phyloP scores from a whole-genome alignment of 1,140 invertebrate species.

The Helicoverpa zea region DNA sequence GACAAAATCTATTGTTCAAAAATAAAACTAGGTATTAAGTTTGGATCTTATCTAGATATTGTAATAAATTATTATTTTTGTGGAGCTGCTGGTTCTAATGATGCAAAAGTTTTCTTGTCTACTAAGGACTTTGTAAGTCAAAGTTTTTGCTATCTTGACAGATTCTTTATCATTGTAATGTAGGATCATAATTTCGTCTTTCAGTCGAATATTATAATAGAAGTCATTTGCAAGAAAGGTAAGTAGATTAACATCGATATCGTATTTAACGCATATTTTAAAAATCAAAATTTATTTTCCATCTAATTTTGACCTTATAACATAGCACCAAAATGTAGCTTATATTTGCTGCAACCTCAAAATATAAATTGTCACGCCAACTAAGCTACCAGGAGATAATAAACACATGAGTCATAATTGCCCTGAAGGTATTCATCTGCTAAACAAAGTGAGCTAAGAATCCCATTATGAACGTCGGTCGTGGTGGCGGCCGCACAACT shows the following conservation, averaged over 20 bases:
- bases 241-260: too few species aligned
- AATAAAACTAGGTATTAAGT: not conserved
- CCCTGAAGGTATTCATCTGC: constrained; percentile 34
- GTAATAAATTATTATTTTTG: constrained; percentile 4
- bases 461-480: constrained; percentile 49
- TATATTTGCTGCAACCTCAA: not conserved
- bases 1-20: too few species aligned
- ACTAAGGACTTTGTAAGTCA: constrained; percentile 12
- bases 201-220: too few species aligned
- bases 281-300: too few species aligned
- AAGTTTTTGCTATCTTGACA: not conserved
- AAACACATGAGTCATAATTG: constrained; percentile 47
- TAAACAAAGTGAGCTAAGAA: constrained; percentile 54
- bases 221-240: too few species aligned
- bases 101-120: not conserved
- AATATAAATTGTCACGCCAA: constrained; percentile 6
- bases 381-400: constrained; percentile 40
- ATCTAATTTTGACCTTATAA: too few species aligned
- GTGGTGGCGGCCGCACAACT: constrained; percentile 51
- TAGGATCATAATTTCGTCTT: not conserved
- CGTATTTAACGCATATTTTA: too few species aligned
- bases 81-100: not conserved
- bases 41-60: not conserved
- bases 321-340: not conserved
- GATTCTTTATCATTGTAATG: not conserved